Percentiles rank a stretch among this genome's conserved stretches.
phyloP scores from a whole-genome alignment of 2,797 vertebrate genomes.

The Spheniscus humboldti region DNA sequence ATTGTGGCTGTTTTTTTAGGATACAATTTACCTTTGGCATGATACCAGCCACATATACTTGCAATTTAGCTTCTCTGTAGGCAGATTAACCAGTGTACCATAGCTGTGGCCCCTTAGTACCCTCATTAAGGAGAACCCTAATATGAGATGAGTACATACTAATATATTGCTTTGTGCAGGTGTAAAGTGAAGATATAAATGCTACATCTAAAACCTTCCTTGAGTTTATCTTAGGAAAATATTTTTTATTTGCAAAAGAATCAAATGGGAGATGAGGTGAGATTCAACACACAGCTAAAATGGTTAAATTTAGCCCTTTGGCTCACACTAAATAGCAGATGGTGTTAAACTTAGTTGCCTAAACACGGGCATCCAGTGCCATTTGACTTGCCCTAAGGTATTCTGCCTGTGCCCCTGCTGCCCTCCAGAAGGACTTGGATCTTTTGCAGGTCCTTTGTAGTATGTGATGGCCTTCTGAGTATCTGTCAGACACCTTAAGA shows the following conservation, averaged over 20 bases:
- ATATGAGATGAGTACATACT: background rate
- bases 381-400: background rate
- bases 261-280: background rate
- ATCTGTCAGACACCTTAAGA: background rate
- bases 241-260: background rate
- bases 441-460: background rate
- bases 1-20: background rate
- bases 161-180: background rate
- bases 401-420: background rate
- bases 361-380: background rate
- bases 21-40: background rate
- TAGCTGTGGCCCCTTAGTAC: background rate
- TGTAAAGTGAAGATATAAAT: background rate
- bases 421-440: background rate
- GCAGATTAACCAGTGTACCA: background rate
- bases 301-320: background rate
- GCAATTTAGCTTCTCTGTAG: background rate
- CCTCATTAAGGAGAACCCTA: background rate
- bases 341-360: background rate
- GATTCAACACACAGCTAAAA: background rate
- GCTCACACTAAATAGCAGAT: background rate
- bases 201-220: background rate
- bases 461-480: background rate
- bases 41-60: background rate
- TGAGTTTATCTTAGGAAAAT: background rate